Percentiles rank a stretch among this genome's conserved stretches.
Conservation (phyloP, 1,140 invertebrate genomes). For the Ostrea edulis region DNA sequence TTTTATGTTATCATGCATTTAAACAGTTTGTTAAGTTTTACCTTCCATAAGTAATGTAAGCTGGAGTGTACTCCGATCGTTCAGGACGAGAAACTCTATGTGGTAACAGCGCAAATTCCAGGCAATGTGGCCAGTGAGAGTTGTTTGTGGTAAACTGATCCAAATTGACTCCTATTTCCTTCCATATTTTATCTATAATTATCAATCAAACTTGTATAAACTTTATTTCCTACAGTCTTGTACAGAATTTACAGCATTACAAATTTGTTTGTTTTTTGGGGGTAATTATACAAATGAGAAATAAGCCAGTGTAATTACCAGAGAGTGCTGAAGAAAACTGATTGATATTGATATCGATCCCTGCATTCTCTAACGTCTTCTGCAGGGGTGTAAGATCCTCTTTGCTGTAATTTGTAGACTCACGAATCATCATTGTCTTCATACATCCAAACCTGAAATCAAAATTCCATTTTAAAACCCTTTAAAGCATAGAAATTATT, state of each 20-base stretch:
- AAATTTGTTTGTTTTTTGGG: neutral
- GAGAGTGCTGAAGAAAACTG: conserved; percentile 5
- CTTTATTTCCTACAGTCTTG: neutral
- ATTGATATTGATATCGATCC: conserved; percentile 27
- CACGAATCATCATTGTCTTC: conserved; percentile 31
- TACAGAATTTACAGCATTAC: neutral
- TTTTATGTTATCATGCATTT: neutral
- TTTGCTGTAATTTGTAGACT: neutral
- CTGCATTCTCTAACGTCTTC: neutral
- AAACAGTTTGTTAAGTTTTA: conserved; percentile 1
- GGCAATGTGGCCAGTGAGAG: conserved; percentile 62
- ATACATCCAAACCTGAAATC: conserved; percentile 38
- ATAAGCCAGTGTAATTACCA: neutral
- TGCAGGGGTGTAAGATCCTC: conserved; percentile 10
- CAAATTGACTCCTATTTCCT: conserved; percentile 53
- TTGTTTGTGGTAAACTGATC: conserved; percentile 55
- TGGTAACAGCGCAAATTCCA: conserved; percentile 63
- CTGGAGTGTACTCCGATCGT: conserved; percentile 61
- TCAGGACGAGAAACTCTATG: conserved; percentile 60
- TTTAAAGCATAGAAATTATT: too few species aligned
- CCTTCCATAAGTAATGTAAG: conserved; percentile 63
- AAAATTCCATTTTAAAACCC: neutral
- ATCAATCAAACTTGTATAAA: neutral
- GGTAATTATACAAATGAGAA: neutral
- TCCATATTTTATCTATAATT: conserved; percentile 60